Evolutionary conservation across 2,113 vertebrate genomes (phyloP).

Genomic region (Nothobranchius furzeri): DNA sequence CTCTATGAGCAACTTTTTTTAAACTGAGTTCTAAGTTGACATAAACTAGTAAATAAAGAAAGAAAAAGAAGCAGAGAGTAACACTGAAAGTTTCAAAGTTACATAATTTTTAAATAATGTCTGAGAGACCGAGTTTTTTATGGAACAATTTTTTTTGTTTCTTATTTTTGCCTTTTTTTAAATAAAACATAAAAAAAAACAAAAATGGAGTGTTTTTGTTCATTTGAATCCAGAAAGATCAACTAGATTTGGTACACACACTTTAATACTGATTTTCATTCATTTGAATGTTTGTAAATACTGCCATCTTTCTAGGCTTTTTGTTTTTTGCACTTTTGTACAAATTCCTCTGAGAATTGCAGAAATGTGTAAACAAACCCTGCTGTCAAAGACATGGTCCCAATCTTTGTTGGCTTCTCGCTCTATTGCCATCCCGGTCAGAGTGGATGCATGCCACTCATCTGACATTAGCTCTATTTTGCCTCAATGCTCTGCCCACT

Average conservation of each 20-base stretch:
- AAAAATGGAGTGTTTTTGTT: no score
- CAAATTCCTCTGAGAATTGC: background rate
- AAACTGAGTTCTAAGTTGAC: no score
- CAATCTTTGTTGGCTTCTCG: background rate
- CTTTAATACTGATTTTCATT: background rate
- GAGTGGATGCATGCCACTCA: conserved; percentile 7
- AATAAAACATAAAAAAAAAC: no score
- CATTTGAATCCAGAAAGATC: no score
- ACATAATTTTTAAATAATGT: no score
- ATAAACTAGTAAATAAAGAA: no score
- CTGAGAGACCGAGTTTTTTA: no score
- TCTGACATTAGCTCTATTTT: conserved; percentile 27
- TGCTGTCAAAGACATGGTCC: conserved; percentile 4
- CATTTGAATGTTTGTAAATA: background rate
- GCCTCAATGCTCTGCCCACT: conserved; percentile 33
- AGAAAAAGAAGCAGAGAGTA: no score
- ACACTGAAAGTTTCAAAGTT: no score
- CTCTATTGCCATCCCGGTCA: conserved; percentile 9
- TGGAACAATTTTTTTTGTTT: no score
- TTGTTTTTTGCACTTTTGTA: background rate
- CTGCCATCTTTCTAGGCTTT: background rate
- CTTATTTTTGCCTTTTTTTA: no score
- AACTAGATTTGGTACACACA: background rate
- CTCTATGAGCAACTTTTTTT: no score
- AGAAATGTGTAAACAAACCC: background rate